Percentiles rank a stretch among this genome's conserved stretches.
Conservation (phyloP, 2,113 vertebrate genomes). For the Dicrurus megarhynchus region DNA sequence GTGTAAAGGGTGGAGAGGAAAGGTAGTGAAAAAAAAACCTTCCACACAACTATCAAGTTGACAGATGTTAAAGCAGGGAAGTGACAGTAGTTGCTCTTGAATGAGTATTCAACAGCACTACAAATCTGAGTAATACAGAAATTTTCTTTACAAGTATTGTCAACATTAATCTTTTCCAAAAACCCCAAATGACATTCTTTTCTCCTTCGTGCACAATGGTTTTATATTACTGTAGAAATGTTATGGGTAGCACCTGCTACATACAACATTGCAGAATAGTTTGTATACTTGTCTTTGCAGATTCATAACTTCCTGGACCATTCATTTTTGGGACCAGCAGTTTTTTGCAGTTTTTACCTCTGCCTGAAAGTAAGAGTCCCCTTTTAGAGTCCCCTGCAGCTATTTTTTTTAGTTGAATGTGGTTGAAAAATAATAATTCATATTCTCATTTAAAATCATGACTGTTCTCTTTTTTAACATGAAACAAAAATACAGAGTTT, state of each 20-base stretch:
- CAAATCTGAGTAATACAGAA: not conserved
- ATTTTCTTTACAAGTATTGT: constrained; percentile 1
- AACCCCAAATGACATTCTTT: not conserved
- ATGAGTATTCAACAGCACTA: not conserved
- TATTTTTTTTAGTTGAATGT: not conserved
- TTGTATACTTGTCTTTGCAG: not conserved
- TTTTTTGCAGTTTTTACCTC: not conserved
- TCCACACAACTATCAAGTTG: not conserved
- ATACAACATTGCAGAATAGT: not conserved
- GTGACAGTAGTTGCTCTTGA: not conserved
- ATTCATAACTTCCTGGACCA: not conserved
- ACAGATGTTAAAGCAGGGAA: not conserved
- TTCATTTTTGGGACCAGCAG: not conserved
- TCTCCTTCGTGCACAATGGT: not conserved
- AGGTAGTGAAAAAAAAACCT: not conserved
- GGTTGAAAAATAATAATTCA: not conserved
- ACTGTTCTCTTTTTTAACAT: not conserved
- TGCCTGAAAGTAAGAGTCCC: not conserved
- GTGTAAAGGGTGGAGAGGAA: accelerated
- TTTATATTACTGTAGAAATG: not conserved
- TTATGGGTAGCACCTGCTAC: not conserved
- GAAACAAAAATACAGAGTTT: not conserved
- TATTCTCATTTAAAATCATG: not conserved
- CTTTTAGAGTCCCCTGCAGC: not conserved
- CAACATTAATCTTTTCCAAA: not conserved